These are phyloP conservation scores for Hypolimnas misippus DNA, from an alignment of 2,888 invertebrate species.

Conservation along the genomic window DNA sequence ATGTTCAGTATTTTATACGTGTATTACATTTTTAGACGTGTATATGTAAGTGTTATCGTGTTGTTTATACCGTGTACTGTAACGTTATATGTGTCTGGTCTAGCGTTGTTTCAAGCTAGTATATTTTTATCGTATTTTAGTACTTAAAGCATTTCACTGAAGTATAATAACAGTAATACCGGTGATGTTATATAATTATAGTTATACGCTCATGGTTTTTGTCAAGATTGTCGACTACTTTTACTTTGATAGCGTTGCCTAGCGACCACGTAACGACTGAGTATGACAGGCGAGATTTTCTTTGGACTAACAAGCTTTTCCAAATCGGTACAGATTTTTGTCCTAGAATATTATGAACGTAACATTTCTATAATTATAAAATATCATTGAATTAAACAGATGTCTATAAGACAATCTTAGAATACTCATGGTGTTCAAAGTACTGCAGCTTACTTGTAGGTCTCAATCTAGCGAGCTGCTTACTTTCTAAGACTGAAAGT, in stretches of 20 bases:
- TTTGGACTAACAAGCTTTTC: too few species aligned
- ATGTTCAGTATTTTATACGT: constrained; percentile 45
- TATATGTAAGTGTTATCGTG: constrained; percentile 43
- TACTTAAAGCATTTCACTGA: constrained; percentile 27
- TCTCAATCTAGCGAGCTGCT: constrained; percentile 17
- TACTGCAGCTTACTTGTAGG: constrained; percentile 13
- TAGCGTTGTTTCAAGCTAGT: constrained; percentile 18
- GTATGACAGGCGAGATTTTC: too few species aligned
- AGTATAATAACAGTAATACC: constrained; percentile 10
- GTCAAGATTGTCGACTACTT: too few species aligned
- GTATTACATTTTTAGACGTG: constrained; percentile 49
- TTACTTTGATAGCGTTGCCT: too few species aligned
- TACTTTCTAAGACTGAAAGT: constrained; percentile 53
- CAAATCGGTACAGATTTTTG: too few species aligned
- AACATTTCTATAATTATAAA: too few species aligned
- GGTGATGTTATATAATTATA: too few species aligned
- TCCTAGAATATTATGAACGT: too few species aligned
- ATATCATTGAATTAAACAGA: too few species aligned
- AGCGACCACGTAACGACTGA: too few species aligned
- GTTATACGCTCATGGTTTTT: too few species aligned
- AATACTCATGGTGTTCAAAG: constrained; percentile 36
- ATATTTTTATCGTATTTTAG: constrained; percentile 24
- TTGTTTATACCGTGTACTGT: constrained; percentile 29
- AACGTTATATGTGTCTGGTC: constrained; percentile 18
- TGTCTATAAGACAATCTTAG: constrained; percentile 23